These are phyloP conservation scores for Ichneumon xanthorius DNA, from an alignment of 2,888 invertebrate species.

Conservation along the genomic window DNA sequence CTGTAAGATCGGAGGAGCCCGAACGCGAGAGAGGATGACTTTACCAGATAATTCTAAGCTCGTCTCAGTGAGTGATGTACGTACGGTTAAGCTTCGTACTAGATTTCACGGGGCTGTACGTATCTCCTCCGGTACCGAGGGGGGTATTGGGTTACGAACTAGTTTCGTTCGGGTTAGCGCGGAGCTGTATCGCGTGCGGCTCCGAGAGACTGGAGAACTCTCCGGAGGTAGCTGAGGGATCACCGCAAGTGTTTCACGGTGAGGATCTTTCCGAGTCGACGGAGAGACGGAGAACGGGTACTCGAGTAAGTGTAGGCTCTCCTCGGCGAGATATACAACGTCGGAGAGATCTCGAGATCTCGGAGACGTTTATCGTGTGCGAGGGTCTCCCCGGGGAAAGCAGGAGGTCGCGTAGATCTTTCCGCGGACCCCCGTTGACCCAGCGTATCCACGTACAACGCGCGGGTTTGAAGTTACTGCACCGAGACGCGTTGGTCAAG, in stretches of 20 bases:
- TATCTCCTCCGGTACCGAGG: constrained; percentile 50
- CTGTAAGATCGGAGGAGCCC: neutral
- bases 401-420: constrained; percentile 47
- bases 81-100: constrained; percentile 59
- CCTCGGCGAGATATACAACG: constrained; percentile 53
- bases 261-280: constrained; percentile 18
- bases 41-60: constrained; percentile 52
- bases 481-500: constrained; percentile 37
- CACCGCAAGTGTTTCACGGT: constrained; percentile 46
- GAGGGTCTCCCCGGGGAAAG: constrained; percentile 19
- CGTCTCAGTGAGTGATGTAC: constrained; percentile 37
- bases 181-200: constrained; percentile 59
- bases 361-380: constrained; percentile 60
- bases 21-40: constrained; percentile 11
- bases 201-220: constrained; percentile 31
- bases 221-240: constrained; percentile 30
- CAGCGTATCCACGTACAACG: constrained; percentile 28
- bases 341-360: constrained; percentile 61
- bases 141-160: constrained; percentile 67
- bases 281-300: constrained; percentile 13
- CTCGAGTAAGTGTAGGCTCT: constrained; percentile 18
- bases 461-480: neutral
- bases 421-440: constrained; percentile 56
- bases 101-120: constrained; percentile 66
- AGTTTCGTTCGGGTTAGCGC: constrained; percentile 67